Base-by-base conservation (phyloP, 2,888 invertebrate genomes). In the Metalampra italica region DNA sequence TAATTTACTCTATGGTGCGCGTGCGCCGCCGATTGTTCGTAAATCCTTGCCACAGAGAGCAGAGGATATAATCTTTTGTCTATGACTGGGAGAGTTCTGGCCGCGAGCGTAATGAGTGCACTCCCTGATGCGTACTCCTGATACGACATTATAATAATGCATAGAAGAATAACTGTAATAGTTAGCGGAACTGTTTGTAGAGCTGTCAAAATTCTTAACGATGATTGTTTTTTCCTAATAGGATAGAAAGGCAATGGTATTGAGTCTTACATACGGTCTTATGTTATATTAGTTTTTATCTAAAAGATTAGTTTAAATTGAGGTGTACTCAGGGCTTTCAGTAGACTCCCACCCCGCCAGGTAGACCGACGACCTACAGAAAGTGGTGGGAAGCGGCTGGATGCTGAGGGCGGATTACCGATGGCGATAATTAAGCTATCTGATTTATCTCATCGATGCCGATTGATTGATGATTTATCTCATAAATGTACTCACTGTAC, bases 91-190 rank as follows among this genome's bases (percentile, higher is more conserved):
- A 22, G 39, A 49, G 44, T 43, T 42, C 13, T 29, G 44, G 9
- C 50, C 44, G 39, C 47, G 41, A 45, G 47, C 50, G 44, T 15
- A 39, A 38, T 43, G 30, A 43, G 41, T 34, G 45, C 15, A 22
- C 22, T 22, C 22, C 22, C 1, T 32, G 49, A 49, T 49, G 36
- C 41, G 11, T 41, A 12, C 45, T 22, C 8, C 34, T 32, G 49
- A 49, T 49, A 45, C 15, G 29, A 38, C n/a, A 46, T 46, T 40
- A 40, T 40, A n/a, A n/a, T 40, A 12, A 42, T 8, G 9, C 32
- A 45, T 51, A 47, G 42, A 51, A 46, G 45, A 51, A 45, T 51
- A 47, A 51, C 47, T 34, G 47, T 51, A 29, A 29, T 15, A 13
- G 30, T 29, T 3, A 37, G 13, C 11, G 8, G 2, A 32, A 32